phyloP scores from a whole-genome alignment of 2,113 vertebrate species.

The Zosterops pallidus region DNA sequence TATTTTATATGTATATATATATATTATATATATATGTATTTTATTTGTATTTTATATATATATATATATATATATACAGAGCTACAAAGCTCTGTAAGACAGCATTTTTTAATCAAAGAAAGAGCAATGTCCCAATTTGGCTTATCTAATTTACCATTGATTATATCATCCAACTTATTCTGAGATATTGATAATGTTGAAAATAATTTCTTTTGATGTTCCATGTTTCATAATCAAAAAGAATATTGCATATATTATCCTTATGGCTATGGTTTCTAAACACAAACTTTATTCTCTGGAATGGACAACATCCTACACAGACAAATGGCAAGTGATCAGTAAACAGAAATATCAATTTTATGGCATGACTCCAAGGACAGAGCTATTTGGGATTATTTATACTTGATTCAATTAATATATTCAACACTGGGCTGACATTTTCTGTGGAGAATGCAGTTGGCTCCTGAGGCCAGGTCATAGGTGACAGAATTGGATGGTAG shows the following conservation, averaged over 20 bases:
- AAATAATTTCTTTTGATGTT: neutral
- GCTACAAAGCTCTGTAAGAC: neutral
- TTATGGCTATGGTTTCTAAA: neutral
- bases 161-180: neutral
- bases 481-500: neutral
- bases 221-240: neutral
- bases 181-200: neutral
- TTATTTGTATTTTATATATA: no score
- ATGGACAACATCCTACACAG: neutral
- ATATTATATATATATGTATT: no score
- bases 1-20: neutral
- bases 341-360: conserved; percentile 11
- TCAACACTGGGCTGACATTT: neutral
- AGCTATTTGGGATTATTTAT: neutral
- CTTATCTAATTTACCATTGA: neutral
- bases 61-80: no score
- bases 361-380: neutral
- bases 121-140: neutral
- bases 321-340: neutral
- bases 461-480: neutral
- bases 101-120: neutral
- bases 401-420: neutral
- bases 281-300: neutral
- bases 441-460: neutral
- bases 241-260: neutral